Conservation (phyloP, 2,888 invertebrate species). For the Glyphotaelius pellucidus region DNA sequence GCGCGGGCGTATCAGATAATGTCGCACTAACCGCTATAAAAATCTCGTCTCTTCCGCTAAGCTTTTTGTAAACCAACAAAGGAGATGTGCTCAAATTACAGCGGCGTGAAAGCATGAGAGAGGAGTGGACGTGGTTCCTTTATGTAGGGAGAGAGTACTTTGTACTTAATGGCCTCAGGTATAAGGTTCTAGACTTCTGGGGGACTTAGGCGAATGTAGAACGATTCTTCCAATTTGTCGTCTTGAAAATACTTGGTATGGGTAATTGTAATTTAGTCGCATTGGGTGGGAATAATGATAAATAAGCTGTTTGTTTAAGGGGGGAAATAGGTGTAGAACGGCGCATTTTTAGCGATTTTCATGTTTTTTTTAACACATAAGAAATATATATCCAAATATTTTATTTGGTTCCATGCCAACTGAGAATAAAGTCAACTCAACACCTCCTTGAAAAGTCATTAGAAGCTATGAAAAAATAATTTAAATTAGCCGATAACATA, state of each 20-base stretch:
- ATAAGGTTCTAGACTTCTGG: neutral
- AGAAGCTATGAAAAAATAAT: no score
- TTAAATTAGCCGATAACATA: no score
- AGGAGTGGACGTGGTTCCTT: neutral
- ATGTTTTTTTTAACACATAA: no score
- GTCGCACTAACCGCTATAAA: conserved; percentile 25
- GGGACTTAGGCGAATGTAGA: neutral
- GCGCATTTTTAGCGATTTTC: no score
- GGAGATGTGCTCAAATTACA: conserved; percentile 26
- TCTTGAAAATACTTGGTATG: neutral
- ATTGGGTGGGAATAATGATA: neutral
- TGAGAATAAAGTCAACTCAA: no score
- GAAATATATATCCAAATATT: no score
- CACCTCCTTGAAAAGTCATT: no score
- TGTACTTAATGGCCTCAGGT: neutral
- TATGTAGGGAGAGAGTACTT: conserved; percentile 13
- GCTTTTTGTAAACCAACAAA: conserved; percentile 38
- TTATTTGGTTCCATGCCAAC: no score
- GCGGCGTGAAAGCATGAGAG: conserved; percentile 25
- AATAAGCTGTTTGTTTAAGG: no score
- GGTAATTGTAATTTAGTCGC: neutral
- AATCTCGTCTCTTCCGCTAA: conserved; percentile 36
- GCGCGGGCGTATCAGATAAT: conserved; percentile 29
- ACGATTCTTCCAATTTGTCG: neutral
- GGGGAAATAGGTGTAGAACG: no score